A percentile compares a stretch with the other conserved stretches of the same genome.
Evolutionary conservation across 2,888 invertebrate genomes (phyloP).

Genomic region (Notocelia uddmanniana): DNA sequence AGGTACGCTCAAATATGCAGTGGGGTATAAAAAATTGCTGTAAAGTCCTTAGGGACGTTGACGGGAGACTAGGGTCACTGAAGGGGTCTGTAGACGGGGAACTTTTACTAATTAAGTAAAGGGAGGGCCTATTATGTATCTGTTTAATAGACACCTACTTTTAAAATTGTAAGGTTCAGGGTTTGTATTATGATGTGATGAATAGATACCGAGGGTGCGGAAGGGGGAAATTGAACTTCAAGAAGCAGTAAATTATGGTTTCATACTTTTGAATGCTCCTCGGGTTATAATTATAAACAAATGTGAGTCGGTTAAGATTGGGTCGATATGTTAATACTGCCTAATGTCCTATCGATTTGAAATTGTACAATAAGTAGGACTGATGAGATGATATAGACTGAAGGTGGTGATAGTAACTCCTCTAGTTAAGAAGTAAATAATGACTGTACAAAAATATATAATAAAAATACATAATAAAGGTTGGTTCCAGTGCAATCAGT

Average conservation of each 20-base stretch:
- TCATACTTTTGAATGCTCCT: neutral
- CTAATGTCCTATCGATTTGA: too few relatives aligned
- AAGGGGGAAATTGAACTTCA: neutral
- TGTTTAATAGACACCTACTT: constrained; percentile 46
- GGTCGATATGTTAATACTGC: too few relatives aligned
- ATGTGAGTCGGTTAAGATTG: neutral
- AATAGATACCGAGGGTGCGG: constrained; percentile 13
- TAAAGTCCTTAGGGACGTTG: constrained; percentile 47
- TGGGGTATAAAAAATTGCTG: constrained; percentile 53
- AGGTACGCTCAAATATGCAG: constrained; percentile 55
- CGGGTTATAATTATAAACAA: neutral
- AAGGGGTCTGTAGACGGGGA: constrained; percentile 32
- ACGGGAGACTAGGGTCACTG: constrained; percentile 32
- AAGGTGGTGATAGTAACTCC: too few relatives aligned
- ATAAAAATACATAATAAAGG: too few relatives aligned
- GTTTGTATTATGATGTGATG: constrained; percentile 35
- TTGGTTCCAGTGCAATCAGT: too few relatives aligned
- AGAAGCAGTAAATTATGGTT: neutral
- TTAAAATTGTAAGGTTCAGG: constrained; percentile 37
- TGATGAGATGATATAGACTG: too few relatives aligned
- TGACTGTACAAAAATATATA: too few relatives aligned
- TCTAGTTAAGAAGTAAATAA: too few relatives aligned
- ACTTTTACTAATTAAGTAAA: constrained; percentile 45
- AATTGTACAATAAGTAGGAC: too few relatives aligned
- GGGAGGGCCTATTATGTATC: constrained; percentile 40